A percentile compares a stretch with the other conserved stretches of the same genome.
These are phyloP conservation scores for Diplazon laetatorius DNA, from an alignment of 2,888 invertebrate genomes.

Conservation along the genomic window DNA sequence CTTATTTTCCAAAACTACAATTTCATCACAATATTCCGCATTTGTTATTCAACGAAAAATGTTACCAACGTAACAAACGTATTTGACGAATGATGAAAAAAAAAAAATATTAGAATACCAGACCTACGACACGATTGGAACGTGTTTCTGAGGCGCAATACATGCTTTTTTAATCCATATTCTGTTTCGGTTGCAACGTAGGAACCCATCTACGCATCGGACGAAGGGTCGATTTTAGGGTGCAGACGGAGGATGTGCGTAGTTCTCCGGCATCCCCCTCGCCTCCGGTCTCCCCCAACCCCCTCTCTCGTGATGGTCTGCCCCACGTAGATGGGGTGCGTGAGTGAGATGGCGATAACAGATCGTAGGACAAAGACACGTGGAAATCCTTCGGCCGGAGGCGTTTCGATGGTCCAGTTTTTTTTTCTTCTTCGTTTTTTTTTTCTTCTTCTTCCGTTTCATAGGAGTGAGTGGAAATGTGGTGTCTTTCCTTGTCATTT, in stretches of 20 bases:
- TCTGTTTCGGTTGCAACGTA: not conserved
- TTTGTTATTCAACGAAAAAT: too few species aligned
- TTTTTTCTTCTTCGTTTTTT: not conserved
- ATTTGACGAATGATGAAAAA: too few species aligned
- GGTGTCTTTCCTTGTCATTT: not conserved
- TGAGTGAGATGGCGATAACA: slow-evolving; percentile 31
- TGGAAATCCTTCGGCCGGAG: slow-evolving; percentile 49
- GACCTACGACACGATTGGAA: slow-evolving; percentile 3
- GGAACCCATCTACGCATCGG: slow-evolving; percentile 30
- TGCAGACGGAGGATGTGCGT: slow-evolving; percentile 29
- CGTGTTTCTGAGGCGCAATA: not conserved
- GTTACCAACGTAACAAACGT: too few species aligned
- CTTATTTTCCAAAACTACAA: too few species aligned
- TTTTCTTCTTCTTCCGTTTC: not conserved
- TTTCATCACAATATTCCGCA: too few species aligned
- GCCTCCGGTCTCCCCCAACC: slow-evolving; percentile 1
- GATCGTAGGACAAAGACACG: slow-evolving; percentile 25
- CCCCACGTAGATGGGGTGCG: slow-evolving; percentile 36
- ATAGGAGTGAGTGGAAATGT: not conserved
- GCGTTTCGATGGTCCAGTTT: slow-evolving; percentile 62
- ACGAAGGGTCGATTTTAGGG: slow-evolving; percentile 38
- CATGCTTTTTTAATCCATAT: not conserved
- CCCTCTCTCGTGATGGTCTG: slow-evolving; percentile 3
- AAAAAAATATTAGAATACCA: too few species aligned
- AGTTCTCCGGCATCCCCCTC: not conserved